These are phyloP conservation scores for Sebastes cheni DNA, from an alignment of 2,797 vertebrate genomes.

Conservation along the genomic window DNA sequence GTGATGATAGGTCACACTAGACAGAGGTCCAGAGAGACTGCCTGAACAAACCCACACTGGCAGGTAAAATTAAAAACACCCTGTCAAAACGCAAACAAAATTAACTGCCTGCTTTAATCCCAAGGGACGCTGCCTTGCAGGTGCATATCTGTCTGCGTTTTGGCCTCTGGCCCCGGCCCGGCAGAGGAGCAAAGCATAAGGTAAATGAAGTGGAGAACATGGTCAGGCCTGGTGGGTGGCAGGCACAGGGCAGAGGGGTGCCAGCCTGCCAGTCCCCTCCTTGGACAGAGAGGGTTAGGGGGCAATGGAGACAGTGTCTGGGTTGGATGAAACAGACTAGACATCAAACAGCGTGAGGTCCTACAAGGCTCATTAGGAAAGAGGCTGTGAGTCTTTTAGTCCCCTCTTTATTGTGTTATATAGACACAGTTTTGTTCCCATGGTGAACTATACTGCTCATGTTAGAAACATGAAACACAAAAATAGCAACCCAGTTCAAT, in stretches of 20 bases:
- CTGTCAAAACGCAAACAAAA: slow-evolving; percentile 73
- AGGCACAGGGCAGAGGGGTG: slow-evolving; percentile 58
- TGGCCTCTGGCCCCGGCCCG: slow-evolving; percentile 61
- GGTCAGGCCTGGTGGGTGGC: slow-evolving; percentile 66
- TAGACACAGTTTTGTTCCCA: slow-evolving; percentile 29
- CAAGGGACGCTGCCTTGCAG: slow-evolving; percentile 46
- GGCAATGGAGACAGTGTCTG: slow-evolving; percentile 60
- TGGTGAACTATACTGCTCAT: slow-evolving; percentile 17
- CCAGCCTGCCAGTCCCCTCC: slow-evolving; percentile 56
- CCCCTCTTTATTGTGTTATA: slow-evolving; percentile 41
- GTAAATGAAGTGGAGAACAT: slow-evolving; percentile 75
- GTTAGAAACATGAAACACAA: not conserved
- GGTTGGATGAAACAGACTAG: slow-evolving; percentile 56
- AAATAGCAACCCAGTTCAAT: not conserved
- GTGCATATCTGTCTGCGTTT: slow-evolving; percentile 51
- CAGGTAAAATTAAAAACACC: slow-evolving; percentile 73
- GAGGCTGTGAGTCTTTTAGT: slow-evolving; percentile 37
- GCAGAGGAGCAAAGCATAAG: slow-evolving; percentile 67
- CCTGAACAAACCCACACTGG: slow-evolving; percentile 63
- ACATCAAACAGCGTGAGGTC: slow-evolving; percentile 61
- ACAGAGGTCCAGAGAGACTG: slow-evolving; percentile 60
- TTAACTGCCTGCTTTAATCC: slow-evolving; percentile 67
- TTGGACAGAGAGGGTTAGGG: slow-evolving; percentile 57
- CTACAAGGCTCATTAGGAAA: slow-evolving; percentile 70
- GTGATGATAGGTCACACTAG: slow-evolving; percentile 59